Evolutionary conservation across 35 echinoderm and acorn worm genomes (phyloP), one percentile per base, ranked within the genome.

Genomic region (Anneissia japonica): DNA sequence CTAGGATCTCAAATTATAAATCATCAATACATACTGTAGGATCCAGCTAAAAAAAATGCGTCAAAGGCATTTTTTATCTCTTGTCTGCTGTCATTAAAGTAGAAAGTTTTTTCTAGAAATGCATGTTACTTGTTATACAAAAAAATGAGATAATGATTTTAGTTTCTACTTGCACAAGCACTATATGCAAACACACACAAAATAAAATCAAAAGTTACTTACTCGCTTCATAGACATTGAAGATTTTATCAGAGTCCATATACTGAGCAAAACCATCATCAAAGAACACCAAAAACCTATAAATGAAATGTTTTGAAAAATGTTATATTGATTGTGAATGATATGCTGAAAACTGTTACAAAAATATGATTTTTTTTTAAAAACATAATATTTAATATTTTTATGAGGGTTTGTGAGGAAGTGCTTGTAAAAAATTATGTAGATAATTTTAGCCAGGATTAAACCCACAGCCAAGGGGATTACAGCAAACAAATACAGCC

Each of bases 221-320:
- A 90, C 95, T 91, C 26, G 82, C 79, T 86, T 93, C 73, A 84
- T 97, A 93, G 23, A 97, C 91, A 10, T 90, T 73, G 85, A 91
- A 81, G 26, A 97, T 85, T 30, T 89, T 74, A 38, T 97, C 87
- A 37, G 79, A 46, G n/a, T 75, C 46, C 79, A 93, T 82, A 76
- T 97, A 97, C 43, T 97, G 95, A 28, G 88, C 91, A 88, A 84
- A 97, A 10, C 95, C 95, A 78, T 93, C 91, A 79, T 97, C 95
- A 87, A 91, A 97, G 75, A 97, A 97, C 29, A 97, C 85, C 26
- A 93, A 82, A 83, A 91, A 97, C 33, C 95, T 90, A 79, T 0
- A 23, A 82, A 64, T 14, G 10, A 76, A 78, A 46, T 9, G 21
- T 64, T 23, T 6, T n/a, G n/a, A 56, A 81, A 82, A 35, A 72